Conservation (phyloP, 2,113 vertebrate species). For the Kryptolebias marmoratus region DNA sequence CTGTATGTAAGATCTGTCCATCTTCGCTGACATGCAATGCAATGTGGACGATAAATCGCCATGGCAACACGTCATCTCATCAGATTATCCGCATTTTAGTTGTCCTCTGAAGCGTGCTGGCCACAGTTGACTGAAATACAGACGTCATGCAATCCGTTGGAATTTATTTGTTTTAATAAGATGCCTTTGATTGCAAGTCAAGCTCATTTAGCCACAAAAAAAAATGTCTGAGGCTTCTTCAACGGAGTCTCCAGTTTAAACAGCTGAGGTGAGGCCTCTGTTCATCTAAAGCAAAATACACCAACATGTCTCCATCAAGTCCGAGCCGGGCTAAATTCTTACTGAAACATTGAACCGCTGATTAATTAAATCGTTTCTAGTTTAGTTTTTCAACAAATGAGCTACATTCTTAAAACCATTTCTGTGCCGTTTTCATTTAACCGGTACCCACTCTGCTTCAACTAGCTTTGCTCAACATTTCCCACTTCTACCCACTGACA, state of each 20-base stretch:
- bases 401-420: too few relatives aligned
- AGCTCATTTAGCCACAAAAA: not conserved
- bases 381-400: too few relatives aligned
- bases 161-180: constrained; percentile 51
- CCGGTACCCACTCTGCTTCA: too few relatives aligned
- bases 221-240: not conserved
- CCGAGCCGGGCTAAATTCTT: too few relatives aligned
- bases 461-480: too few relatives aligned
- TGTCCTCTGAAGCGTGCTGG: constrained; percentile 24
- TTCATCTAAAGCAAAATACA: too few relatives aligned
- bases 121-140: constrained; percentile 30
- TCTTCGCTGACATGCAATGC: not conserved
- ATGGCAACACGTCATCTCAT: constrained; percentile 4
- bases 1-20: not conserved
- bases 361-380: too few relatives aligned
- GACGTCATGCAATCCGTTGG: constrained; percentile 5
- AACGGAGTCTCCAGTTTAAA: constrained; percentile 5
- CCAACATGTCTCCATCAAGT: too few relatives aligned
- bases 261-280: not conserved
- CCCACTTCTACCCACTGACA: too few relatives aligned
- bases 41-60: constrained; percentile 27
- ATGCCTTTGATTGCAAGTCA: constrained; percentile 23
- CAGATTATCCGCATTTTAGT: constrained; percentile 13
- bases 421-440: too few relatives aligned
- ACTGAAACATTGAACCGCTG: too few relatives aligned